Base-by-base conservation (phyloP, 2,113 vertebrate genomes). In the Petrocephalus zakoni region DNA sequence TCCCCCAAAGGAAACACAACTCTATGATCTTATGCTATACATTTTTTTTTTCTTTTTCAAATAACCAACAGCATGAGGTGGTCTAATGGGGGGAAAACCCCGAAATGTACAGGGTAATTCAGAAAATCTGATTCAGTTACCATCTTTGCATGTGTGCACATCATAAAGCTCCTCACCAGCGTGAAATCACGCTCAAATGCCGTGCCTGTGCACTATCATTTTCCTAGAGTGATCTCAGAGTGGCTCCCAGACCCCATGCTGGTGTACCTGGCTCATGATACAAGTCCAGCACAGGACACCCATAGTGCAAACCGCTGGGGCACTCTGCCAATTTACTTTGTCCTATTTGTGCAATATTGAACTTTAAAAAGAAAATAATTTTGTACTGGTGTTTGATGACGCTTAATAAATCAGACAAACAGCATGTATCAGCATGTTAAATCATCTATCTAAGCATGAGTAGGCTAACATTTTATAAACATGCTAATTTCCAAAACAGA, bases 401-500 rank as follows among this genome's bases (percentile, higher is more conserved):
- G 72, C 34, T 78, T 78, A 78, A 78, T 78, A 19, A 78, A 78
- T 42, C 15, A 78, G 34, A 42, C 5, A 37, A 78, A 78, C 72
- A 78, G 34, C 72, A 78, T 19, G 72, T 78, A 78, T 52, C 34
- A 29, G 22, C 85, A 2, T 56, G 29, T 81, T 78, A 42, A 78
- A 34, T 51, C 17, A 85, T 88, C 61, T 47, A 42, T 64, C 46
- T 9, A n/a, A 25, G 52, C 55, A 25, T 85, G 51, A 21, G 21
- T n/a, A 42, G 42, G 42, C 42, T 42, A 42, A 42, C 13, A 86
- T 72, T 85, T 37, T 72, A 64, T 42, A 9, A 19, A 19, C 47
- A 88, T 64, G 34, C n/a, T 25, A 89, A 37, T 85, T 47, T 89
- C 7, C 49, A 21, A 86, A 72, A 85, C 21, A n/a, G 7, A n/a